Percentiles rank a stretch among this genome's conserved stretches.
phyloP scores from a whole-genome alignment of 2,113 vertebrate species.

The Menidia beryllina region DNA sequence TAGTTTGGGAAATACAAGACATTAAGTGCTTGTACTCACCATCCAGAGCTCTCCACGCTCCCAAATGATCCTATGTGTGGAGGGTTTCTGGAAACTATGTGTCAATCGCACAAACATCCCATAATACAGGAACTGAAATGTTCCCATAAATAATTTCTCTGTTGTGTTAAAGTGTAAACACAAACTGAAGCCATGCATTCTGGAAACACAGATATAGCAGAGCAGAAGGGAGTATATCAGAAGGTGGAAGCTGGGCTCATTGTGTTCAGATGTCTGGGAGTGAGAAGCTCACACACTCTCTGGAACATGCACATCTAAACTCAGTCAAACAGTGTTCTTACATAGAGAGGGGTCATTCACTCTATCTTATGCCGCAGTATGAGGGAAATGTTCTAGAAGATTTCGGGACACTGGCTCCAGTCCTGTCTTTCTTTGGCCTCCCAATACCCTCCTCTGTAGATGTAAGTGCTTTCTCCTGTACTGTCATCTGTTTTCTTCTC shows the following conservation, averaged over 20 bases:
- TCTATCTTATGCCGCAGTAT: not conserved
- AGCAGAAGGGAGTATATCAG: constrained; percentile 23
- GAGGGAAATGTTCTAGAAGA: constrained; percentile 85
- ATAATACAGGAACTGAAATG: constrained; percentile 1
- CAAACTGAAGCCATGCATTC: constrained; percentile 46
- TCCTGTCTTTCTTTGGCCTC: constrained; percentile 93
- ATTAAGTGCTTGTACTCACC: constrained; percentile 12
- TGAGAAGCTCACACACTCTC: constrained; percentile 4
- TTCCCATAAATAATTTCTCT: constrained; percentile 6
- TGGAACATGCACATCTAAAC: constrained; percentile 27
- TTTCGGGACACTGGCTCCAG: constrained; percentile 89
- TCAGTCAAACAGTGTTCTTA: constrained; percentile 25
- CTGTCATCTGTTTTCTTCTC: constrained; percentile 88
- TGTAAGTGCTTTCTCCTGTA: constrained; percentile 86
- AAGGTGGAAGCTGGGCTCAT: constrained; percentile 26
- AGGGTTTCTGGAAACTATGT: constrained; percentile 12
- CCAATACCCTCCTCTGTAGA: constrained; percentile 96
- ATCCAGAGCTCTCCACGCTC: not conserved
- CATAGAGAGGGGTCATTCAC: constrained; percentile 18
- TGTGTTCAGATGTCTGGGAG: constrained; percentile 47
- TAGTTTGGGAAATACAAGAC: constrained; percentile 37
- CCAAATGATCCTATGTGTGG: not conserved
- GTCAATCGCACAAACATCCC: constrained; percentile 3
- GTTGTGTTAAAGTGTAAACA: not conserved
- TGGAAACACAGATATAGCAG: constrained; percentile 29